phyloP scores from a whole-genome alignment of 2,113 vertebrate genomes.

The Theristicus caerulescens region DNA sequence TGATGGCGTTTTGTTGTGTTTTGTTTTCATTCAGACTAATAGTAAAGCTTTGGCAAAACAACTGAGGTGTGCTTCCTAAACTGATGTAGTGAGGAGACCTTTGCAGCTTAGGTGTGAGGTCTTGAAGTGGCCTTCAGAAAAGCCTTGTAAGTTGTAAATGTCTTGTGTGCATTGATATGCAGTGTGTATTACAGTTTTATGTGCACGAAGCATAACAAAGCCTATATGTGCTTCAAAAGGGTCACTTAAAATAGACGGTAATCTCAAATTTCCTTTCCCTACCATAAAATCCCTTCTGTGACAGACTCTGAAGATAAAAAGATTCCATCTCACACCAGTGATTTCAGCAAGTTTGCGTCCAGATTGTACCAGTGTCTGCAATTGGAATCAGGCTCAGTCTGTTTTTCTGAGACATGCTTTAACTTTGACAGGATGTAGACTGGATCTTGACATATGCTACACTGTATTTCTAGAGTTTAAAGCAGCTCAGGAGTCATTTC shows the following conservation, averaged over 20 bases:
- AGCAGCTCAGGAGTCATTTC: neutral
- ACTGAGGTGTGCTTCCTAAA: neutral
- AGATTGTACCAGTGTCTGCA: neutral
- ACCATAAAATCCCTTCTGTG: neutral
- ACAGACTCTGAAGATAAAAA: neutral
- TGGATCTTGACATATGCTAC: neutral
- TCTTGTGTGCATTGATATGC: neutral
- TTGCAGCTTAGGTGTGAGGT: neutral
- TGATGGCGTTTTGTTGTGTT: neutral
- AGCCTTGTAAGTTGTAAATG: neutral
- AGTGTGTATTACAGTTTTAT: neutral
- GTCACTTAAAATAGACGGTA: neutral
- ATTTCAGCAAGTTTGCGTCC: neutral
- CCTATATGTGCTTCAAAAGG: neutral
- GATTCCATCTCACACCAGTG: neutral
- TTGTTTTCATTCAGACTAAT: neutral
- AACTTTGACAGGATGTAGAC: neutral
- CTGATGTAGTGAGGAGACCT: neutral
- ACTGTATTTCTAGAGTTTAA: conserved; percentile 2
- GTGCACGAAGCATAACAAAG: neutral
- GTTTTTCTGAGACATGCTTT: neutral
- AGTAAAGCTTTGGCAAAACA: conserved; percentile 11
- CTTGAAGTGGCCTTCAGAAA: neutral
- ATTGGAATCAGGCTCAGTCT: neutral
- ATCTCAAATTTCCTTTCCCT: neutral